Evolutionary conservation across 2,113 vertebrate species (phyloP).

Genomic region (Hoplias malabaricus): DNA sequence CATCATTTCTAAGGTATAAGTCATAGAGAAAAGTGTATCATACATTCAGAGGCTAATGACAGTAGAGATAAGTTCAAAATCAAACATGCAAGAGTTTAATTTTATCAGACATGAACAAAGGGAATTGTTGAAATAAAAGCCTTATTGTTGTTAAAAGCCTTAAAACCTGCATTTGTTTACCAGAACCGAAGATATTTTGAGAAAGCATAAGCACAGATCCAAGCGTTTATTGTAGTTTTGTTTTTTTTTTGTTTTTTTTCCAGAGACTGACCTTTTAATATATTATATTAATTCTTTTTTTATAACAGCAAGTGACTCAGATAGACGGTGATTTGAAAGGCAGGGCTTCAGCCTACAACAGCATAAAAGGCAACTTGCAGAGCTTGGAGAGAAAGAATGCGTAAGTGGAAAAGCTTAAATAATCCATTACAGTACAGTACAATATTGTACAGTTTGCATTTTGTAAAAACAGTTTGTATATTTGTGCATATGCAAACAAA

Average conservation of each 20-base stretch:
- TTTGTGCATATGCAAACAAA: background rate
- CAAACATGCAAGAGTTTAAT: background rate
- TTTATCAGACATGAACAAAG: too few species aligned
- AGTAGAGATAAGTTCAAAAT: background rate
- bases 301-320: constrained; percentile 88
- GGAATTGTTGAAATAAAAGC: too few species aligned
- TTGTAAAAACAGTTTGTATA: background rate
- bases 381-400: constrained; percentile 97
- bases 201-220: background rate
- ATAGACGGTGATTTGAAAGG: constrained; percentile 97
- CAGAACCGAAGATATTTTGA: background rate
- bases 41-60: background rate
- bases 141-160: too few species aligned
- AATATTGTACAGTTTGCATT: background rate
- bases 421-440: background rate
- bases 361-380: constrained; percentile 96
- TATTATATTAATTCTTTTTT: background rate
- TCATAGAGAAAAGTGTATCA: too few species aligned
- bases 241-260: background rate
- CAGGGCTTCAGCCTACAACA: constrained; percentile 95
- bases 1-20: constrained; percentile 90
- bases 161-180: too few species aligned
- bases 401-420: constrained; percentile 75
- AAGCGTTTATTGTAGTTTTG: background rate
- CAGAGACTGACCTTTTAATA: background rate